Base-by-base conservation (phyloP, 2,113 vertebrate genomes). In the Rynchops niger region DNA sequence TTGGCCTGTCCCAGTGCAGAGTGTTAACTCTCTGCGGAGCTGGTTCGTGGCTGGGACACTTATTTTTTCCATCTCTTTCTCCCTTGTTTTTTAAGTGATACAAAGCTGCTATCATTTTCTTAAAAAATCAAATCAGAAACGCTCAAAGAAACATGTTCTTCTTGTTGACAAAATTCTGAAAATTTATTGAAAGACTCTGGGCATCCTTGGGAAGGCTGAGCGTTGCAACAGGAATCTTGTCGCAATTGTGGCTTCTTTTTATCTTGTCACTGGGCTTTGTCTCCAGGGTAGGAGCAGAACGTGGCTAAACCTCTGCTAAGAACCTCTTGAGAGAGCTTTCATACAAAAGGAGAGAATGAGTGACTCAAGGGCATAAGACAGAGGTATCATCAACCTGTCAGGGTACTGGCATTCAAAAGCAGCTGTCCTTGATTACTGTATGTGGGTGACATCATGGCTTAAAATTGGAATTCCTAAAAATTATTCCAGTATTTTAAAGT, bases 381-480 rank as follows among this genome's bases (percentile, higher is more conserved):
- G 89, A 95, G 74, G 89, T 86, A n/a, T 86, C 56, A 38, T 93
- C 65, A 72, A 70, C 81, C 65, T 86, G 76, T 77, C 77, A 85
- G 53, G 56, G 38, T 53, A 40, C 29, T 88, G 84, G 83, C 74
- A 59, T 79, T 95, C 73, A 85, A 59, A 88, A 93, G 90, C 78
- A 86, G 63, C 95, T 93, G 74, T 91, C 91, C 55, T 88, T 95
- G 91, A 73, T 82, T 78, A 63, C 70, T 63, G 61, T 49, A 56
- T 93, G 77, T 88, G 82, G 91, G 45, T 95, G 77, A 87, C 61
- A 80, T 94, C 85, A 81, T 42, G 38, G 32, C 69, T 85, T 96
- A 80, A 97, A 94, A 86, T n/a, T 78, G 78, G 82, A 79, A 42
- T 49, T 67, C 55, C 82, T 94, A 82, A 95, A 96, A 94, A 92